A percentile compares a stretch with the other conserved stretches of the same genome.
Conservation (phyloP, 2,113 vertebrate genomes). For the Rhinichthys klamathensis region DNA sequence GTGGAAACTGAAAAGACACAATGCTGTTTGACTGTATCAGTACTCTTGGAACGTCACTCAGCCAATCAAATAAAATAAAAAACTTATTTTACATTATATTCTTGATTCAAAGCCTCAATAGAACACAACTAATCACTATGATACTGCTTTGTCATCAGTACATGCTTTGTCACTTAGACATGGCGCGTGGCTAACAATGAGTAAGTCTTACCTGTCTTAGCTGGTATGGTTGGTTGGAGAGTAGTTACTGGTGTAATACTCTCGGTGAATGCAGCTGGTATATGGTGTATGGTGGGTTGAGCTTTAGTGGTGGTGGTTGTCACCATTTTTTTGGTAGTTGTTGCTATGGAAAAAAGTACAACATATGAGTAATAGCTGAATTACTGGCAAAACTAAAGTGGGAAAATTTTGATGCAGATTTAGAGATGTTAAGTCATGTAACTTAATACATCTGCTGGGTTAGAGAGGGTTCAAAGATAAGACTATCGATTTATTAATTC, state of each 20-base stretch:
- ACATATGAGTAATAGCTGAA: background rate
- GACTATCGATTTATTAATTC: background rate
- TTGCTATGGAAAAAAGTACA: background rate
- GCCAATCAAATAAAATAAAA: background rate
- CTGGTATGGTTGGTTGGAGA: background rate
- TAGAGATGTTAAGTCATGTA: background rate
- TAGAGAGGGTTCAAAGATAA: background rate
- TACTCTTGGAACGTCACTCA: background rate
- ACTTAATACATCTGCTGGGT: background rate
- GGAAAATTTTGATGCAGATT: background rate
- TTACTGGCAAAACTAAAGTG: too few relatives aligned
- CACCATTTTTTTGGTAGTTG: background rate
- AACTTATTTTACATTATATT: too few relatives aligned
- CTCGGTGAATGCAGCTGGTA: background rate
- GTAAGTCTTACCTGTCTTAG: background rate
- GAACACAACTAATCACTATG: background rate
- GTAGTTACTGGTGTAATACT: background rate
- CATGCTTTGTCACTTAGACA: background rate
- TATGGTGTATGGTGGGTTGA: constrained; percentile 33
- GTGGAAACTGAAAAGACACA: background rate
- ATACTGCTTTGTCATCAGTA: background rate
- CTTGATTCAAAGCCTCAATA: background rate
- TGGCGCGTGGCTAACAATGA: background rate
- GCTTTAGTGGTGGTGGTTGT: background rate
- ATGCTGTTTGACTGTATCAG: background rate